Conservation (phyloP, 2,113 vertebrate species). For the Percina caprodes region DNA sequence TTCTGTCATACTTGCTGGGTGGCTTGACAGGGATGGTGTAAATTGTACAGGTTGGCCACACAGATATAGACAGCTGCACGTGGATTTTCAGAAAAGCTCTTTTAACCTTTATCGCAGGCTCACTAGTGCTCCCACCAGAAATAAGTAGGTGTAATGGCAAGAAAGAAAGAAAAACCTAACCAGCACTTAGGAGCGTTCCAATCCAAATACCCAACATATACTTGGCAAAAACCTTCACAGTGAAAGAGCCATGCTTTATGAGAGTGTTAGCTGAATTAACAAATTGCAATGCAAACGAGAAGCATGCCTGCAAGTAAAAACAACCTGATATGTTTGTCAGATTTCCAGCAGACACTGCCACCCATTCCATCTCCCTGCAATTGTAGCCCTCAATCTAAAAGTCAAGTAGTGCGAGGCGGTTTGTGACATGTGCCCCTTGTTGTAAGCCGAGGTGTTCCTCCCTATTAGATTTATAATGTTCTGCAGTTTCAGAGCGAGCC, state of each 20-base stretch:
- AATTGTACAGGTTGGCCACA: slow-evolving; percentile 25
- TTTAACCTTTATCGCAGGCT: slow-evolving; percentile 45
- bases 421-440: slow-evolving; percentile 33
- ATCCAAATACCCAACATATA: slow-evolving; percentile 57
- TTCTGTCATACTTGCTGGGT: slow-evolving; percentile 61
- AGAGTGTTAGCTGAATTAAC: slow-evolving; percentile 76
- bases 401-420: background rate
- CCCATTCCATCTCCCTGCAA: slow-evolving; percentile 26
- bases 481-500: slow-evolving; percentile 57
- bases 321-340: slow-evolving; percentile 50
- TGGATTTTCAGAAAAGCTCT: slow-evolving; percentile 12
- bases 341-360: slow-evolving; percentile 39
- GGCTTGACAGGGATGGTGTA: slow-evolving; percentile 35
- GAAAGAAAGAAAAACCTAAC: slow-evolving; percentile 9
- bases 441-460: slow-evolving; percentile 61
- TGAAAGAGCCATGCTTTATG: slow-evolving; percentile 59
- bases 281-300: slow-evolving; percentile 68
- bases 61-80: slow-evolving; percentile 20
- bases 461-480: slow-evolving; percentile 72
- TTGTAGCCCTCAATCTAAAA: background rate
- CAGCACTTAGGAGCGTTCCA: slow-evolving; percentile 32
- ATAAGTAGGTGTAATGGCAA: slow-evolving; percentile 34
- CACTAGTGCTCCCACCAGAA: slow-evolving; percentile 37
- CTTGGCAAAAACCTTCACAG: slow-evolving; percentile 62
- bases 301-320: slow-evolving; percentile 62